phyloP scores from a whole-genome alignment of 2,113 vertebrate genomes.

The Ploceus nigricollis region DNA sequence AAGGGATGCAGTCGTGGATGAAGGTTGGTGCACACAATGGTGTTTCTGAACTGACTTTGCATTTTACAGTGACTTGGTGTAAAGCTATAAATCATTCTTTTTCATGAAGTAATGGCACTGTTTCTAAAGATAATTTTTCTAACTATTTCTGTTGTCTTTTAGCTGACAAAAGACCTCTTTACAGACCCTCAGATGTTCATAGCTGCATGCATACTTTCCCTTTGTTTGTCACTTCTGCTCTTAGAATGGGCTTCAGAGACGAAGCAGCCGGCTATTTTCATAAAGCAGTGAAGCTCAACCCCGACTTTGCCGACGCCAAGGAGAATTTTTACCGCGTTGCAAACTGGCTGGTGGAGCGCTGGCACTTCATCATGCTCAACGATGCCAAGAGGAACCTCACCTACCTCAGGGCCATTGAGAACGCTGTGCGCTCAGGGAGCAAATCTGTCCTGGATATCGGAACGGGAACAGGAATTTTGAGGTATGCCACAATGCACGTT shows the following conservation, averaged over 20 bases:
- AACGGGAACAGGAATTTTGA: slow-evolving; percentile 93
- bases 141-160: not conserved
- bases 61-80: not conserved
- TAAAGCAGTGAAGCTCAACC: slow-evolving; percentile 92
- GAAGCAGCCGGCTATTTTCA: slow-evolving; percentile 96
- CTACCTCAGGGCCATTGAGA: slow-evolving; percentile 90
- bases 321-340: slow-evolving; percentile 97
- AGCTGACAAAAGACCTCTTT: not conserved
- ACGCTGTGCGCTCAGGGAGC: slow-evolving; percentile 81
- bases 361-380: slow-evolving; percentile 99
- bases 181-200: not conserved
- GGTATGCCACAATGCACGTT: slow-evolving; percentile 66
- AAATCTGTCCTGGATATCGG: slow-evolving; percentile 92
- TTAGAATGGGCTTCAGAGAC: slow-evolving; percentile 94
- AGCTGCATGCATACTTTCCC: not conserved
- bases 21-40: not conserved
- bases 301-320: slow-evolving; percentile 87
- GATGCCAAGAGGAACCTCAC: slow-evolving; percentile 87
- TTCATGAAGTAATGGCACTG: not conserved
- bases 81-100: not conserved
- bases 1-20: not conserved
- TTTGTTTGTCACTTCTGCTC: not conserved
- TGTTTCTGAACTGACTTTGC: not conserved
- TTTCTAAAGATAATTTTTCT: not conserved
- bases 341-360: slow-evolving; percentile 97